These are phyloP conservation scores for Cyphomyrus plagiostoma DNA, from an alignment of 2,113 vertebrate genomes.

Conservation along the genomic window DNA sequence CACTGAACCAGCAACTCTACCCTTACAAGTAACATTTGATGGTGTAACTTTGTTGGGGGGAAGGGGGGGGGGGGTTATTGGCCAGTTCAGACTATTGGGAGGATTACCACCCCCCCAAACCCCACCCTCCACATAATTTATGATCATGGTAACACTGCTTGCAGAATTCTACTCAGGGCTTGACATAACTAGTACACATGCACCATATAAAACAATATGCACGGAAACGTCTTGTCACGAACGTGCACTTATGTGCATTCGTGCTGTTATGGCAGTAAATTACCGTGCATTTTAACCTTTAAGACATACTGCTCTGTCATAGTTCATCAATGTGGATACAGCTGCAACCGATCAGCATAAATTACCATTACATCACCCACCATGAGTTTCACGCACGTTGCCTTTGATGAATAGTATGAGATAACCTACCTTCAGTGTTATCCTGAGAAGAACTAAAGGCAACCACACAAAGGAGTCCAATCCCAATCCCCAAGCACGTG, in stretches of 20 bases:
- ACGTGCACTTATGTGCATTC: not conserved
- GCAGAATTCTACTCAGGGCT: not conserved
- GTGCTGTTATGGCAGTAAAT: not conserved
- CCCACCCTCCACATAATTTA: not conserved
- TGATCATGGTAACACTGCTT: not conserved
- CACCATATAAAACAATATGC: not conserved
- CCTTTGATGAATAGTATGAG: not conserved
- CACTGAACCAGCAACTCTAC: not conserved
- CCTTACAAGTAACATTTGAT: not conserved
- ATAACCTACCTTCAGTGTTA: conserved; percentile 64
- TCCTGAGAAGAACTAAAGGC: conserved; percentile 57
- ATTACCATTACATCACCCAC: not conserved
- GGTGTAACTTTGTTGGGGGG: not conserved
- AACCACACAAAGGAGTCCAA: conserved; percentile 43
- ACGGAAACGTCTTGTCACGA: not conserved
- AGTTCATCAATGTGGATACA: not conserved
- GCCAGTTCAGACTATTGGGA: not conserved
- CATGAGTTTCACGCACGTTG: not conserved
- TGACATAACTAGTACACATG: not conserved
- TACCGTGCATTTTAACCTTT: not conserved
- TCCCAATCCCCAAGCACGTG: conserved; percentile 58
- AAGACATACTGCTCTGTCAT: not conserved
- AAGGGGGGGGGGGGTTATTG: not conserved
- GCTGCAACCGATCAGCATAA: not conserved
- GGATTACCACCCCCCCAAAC: not conserved